Evolutionary conservation across 2,888 invertebrate genomes (phyloP).

Genomic region (Philonicus albiceps): DNA sequence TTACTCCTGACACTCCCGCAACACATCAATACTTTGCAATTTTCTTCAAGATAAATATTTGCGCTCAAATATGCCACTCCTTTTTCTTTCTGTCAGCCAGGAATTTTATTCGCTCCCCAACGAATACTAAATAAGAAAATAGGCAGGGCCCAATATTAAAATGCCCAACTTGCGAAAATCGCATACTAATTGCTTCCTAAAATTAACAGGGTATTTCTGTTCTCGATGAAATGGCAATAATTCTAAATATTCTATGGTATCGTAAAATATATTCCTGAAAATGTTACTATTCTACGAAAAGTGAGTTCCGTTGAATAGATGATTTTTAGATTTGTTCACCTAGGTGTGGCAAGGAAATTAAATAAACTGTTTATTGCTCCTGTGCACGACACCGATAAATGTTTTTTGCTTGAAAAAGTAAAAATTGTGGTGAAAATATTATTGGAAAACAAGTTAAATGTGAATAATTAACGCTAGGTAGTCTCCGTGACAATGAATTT

Average conservation of each 20-base stretch:
- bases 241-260: background rate
- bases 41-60: background rate
- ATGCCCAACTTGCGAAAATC: background rate
- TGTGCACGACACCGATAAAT: background rate
- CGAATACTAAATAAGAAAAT: background rate
- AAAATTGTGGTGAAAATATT: background rate
- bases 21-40: background rate
- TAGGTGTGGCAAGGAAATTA: background rate
- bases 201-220: background rate
- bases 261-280: background rate
- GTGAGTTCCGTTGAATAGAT: background rate
- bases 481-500: background rate
- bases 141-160: background rate
- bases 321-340: background rate
- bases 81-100: background rate
- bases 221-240: background rate
- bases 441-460: background rate
- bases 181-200: background rate
- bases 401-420: background rate
- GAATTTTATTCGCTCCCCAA: background rate
- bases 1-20: background rate
- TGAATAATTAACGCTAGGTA: background rate
- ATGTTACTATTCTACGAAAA: background rate
- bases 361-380: background rate
- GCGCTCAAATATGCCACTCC: background rate